Base-by-base conservation (phyloP, 2,888 invertebrate species). In the Sceliomorpha sp. region DNA sequence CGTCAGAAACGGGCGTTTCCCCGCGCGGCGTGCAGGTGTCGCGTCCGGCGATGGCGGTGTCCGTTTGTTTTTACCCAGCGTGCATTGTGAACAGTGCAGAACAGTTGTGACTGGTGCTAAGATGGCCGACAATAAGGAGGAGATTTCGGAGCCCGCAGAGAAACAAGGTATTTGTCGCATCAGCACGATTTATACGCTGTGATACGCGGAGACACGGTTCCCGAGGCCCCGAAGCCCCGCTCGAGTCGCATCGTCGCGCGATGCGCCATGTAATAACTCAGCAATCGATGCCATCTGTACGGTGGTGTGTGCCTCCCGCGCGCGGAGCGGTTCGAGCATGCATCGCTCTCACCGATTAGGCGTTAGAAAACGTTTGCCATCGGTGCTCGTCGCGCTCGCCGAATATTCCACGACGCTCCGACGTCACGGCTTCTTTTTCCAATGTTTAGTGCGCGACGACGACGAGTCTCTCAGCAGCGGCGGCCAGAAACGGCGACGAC, bases 71-170 rank as follows among this genome's bases (percentile, higher is more conserved):
- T 86, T 86, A 84, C 85, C 85, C 86, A 81, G 81, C 79, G 84
- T 86, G 86, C 85, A 86, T 85, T 85, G 84, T 84, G 81, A 79
- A 70, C 79, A 85, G 86, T 86, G 86, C 63, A 70, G 69, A 58
- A 62, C 47, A 59, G 58, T 66, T 58, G 69, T 69, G 63, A 85
- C 85, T 87, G 85, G 86, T 86, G 87, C 87, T 87, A 88, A 88
- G 87, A 88, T 88, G 88, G 88, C 88, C 78, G 88, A 88, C 87
- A 85, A 83, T 83, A 87, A 87, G 88, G 88, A 87, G 86, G 86
- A 86, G 82, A 85, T 86, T 84, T 84, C 80, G 82, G 85, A 85
- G 83, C 83, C 84, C 83, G 85, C 80, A 80, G 87, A 84, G 75
- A 86, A 87, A 79, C 84, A 83, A 88, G 88, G 88, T 88, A 88